These are phyloP conservation scores for Oryctes rhinoceros DNA, from an alignment of 1,140 invertebrate species.

Conservation along the genomic window DNA sequence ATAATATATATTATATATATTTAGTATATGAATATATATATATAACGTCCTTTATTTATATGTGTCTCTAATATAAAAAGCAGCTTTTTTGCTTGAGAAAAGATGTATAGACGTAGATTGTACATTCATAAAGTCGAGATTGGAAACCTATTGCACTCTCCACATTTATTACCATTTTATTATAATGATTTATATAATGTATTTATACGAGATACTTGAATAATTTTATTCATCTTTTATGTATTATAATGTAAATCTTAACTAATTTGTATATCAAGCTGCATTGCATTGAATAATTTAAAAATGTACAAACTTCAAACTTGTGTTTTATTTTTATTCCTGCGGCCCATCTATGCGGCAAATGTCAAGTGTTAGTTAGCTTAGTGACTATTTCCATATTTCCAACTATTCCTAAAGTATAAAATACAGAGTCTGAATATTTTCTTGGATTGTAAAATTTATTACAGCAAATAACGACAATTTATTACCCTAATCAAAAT, in stretches of 20 bases:
- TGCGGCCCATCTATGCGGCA: too few relatives aligned
- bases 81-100: conserved; percentile 45
- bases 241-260: conserved; percentile 46
- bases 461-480: too few relatives aligned
- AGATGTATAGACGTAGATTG: conserved; percentile 45
- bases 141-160: conserved; percentile 41
- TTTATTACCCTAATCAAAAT: too few relatives aligned
- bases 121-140: conserved; percentile 42
- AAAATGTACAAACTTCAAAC: conserved; percentile 41
- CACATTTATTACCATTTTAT: conserved; percentile 42
- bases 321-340: conserved; percentile 10
- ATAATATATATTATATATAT: conserved; percentile 42
- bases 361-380: too few relatives aligned
- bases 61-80: conserved; percentile 43
- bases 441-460: too few relatives aligned
- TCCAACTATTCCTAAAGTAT: too few relatives aligned
- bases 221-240: conserved; percentile 40
- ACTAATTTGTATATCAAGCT: conserved; percentile 46
- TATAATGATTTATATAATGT: conserved; percentile 30
- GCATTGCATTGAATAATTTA: conserved; percentile 46
- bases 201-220: conserved; percentile 40
- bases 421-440: too few relatives aligned
- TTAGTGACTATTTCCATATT: too few relatives aligned
- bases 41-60: conserved; percentile 46
- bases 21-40: conserved; percentile 43